These are phyloP conservation scores for Drosophila murphyi DNA, from an alignment of 1,140 invertebrate species.

Conservation along the genomic window DNA sequence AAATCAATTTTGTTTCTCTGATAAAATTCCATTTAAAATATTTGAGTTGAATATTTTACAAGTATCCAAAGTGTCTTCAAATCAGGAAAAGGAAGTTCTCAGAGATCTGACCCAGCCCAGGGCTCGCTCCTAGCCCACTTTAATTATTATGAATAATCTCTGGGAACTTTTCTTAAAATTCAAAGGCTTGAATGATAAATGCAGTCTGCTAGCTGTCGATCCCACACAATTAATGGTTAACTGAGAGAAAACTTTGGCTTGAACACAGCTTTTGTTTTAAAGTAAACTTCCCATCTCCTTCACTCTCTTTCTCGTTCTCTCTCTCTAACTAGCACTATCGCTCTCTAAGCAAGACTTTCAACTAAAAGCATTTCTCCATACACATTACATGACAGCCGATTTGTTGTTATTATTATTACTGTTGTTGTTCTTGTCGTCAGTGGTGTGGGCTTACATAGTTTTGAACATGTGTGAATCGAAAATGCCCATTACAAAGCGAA, in stretches of 20 bases:
- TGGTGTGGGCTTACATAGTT: conserved; percentile 20
- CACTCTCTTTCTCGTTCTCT: background rate
- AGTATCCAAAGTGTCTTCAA: background rate
- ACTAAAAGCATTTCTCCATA: conserved; percentile 69
- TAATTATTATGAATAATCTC: background rate
- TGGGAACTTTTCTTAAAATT: conserved; percentile 2
- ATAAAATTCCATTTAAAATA: too few relatives aligned
- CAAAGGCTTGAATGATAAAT: background rate
- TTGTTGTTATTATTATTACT: conserved; percentile 32
- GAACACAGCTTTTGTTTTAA: conserved; percentile 78
- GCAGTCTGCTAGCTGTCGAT: background rate
- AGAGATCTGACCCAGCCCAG: background rate
- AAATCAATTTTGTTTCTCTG: too few relatives aligned
- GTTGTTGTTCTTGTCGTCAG: conserved; percentile 5
- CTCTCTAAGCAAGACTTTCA: conserved; percentile 43
- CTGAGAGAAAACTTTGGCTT: conserved; percentile 19
- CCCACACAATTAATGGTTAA: conserved; percentile 36
- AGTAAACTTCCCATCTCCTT: conserved; percentile 10
- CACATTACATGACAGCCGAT: conserved; percentile 50
- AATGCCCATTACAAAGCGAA: conserved; percentile 19
- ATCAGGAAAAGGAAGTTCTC: background rate
- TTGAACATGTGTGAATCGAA: conserved; percentile 7
- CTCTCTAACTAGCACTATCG: background rate
- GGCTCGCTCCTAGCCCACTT: too few relatives aligned
- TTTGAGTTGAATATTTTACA: too few relatives aligned